Percentiles rank a stretch among this genome's conserved stretches.
phyloP scores from a whole-genome alignment of 2,888 invertebrate species.

The Dicycla oo region DNA sequence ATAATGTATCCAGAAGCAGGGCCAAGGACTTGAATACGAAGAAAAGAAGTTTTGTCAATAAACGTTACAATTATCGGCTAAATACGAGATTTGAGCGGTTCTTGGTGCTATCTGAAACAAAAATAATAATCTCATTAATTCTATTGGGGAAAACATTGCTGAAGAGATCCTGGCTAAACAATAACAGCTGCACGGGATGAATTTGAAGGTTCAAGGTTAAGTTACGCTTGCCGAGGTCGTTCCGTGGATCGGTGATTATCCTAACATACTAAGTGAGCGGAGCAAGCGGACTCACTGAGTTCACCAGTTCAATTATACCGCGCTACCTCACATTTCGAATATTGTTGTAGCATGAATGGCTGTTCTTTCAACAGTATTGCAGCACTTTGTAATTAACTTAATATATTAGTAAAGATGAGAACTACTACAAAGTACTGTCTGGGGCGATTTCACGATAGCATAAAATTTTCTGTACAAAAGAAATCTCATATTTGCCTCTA shows the following conservation, averaged over 20 bases:
- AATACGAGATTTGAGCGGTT: neutral
- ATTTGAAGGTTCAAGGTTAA: neutral
- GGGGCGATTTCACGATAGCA: too few relatives aligned
- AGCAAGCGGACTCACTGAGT: neutral
- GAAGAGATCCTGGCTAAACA: conserved; percentile 11
- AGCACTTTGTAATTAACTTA: too few relatives aligned
- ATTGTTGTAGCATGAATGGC: neutral
- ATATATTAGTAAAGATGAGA: too few relatives aligned
- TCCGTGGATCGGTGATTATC: neutral
- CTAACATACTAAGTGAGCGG: neutral
- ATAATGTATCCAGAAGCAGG: neutral
- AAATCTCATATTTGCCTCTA: too few relatives aligned
- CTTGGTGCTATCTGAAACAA: neutral
- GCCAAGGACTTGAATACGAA: conserved; percentile 10
- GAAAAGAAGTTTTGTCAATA: neutral
- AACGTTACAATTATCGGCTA: neutral
- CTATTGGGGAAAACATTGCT: neutral
- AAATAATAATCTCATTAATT: neutral
- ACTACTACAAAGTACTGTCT: too few relatives aligned
- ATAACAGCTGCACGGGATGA: too few relatives aligned
- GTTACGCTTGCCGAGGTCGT: neutral
- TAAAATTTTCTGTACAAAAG: too few relatives aligned
- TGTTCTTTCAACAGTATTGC: neutral
- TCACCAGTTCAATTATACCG: neutral
- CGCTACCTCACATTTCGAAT: neutral